Conservation (phyloP, 2,113 vertebrate species). For the Alouatta palliata region DNA sequence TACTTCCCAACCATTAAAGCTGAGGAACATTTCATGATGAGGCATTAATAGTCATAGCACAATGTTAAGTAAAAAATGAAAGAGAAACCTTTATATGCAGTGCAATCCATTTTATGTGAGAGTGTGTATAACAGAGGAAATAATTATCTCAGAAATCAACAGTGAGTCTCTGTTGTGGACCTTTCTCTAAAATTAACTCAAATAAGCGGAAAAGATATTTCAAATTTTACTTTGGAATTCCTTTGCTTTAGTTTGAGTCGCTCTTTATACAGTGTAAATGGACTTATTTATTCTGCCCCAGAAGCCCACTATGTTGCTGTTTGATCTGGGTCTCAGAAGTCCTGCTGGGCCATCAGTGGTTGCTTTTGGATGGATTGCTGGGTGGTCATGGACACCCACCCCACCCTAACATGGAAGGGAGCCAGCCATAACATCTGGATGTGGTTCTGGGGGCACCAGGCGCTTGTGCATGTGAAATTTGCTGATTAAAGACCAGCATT, state of each 20-base stretch:
- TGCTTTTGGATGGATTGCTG: not conserved
- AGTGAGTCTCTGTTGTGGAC: not conserved
- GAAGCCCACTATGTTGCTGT: not conserved
- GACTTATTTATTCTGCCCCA: not conserved
- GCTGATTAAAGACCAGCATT: not conserved
- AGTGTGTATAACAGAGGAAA: not conserved
- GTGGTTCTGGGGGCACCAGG: not conserved
- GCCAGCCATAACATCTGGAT: not conserved
- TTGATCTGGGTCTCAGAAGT: not conserved
- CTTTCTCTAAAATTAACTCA: not conserved
- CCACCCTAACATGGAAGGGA: not conserved
- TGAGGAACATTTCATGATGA: not conserved
- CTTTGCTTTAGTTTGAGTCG: not conserved
- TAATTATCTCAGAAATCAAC: not conserved
- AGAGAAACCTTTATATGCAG: not conserved
- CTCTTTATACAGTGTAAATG: not conserved
- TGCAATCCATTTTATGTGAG: not conserved
- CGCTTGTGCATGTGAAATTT: not conserved
- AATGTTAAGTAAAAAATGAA: not conserved
- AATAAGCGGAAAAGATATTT: not conserved
- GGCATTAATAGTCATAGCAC: not conserved
- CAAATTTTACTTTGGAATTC: not conserved
- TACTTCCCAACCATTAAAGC: not conserved
- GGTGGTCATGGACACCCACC: not conserved
- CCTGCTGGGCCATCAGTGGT: not conserved